A percentile compares a stretch with the other conserved stretches of the same genome.
These are phyloP conservation scores for Palythoa grandiflora DNA, from an alignment of 92 coral and sea anemone genomes.

Conservation along the genomic window DNA sequence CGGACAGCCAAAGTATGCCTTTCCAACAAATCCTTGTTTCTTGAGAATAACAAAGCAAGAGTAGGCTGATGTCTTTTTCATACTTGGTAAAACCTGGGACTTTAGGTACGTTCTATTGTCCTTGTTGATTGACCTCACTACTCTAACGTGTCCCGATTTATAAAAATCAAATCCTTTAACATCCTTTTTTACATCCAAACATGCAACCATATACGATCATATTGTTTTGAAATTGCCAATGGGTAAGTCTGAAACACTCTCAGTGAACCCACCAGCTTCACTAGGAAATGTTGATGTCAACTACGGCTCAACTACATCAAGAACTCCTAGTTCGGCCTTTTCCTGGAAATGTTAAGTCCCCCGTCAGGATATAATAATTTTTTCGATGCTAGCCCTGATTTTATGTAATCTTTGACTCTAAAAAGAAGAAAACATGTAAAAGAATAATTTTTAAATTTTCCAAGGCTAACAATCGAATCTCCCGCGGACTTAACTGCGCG, in stretches of 20 bases:
- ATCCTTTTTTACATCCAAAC: slow-evolving; percentile 46
- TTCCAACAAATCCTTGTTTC: slow-evolving; percentile 30
- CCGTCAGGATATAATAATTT: no score
- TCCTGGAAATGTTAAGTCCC: slow-evolving; percentile 10
- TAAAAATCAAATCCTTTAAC: slow-evolving; percentile 50
- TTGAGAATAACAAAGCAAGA: slow-evolving; percentile 36
- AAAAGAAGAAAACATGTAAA: no score
- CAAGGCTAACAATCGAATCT: no score
- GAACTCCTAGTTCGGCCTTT: slow-evolving; percentile 26
- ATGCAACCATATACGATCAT: slow-evolving; percentile 47
- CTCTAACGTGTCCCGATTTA: slow-evolving; percentile 43
- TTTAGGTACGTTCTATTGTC: slow-evolving; percentile 43
- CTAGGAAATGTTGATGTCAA: slow-evolving; percentile 11
- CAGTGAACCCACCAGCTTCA: slow-evolving; percentile 23
- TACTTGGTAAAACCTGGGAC: slow-evolving; percentile 56
- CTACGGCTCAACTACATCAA: slow-evolving; percentile 17
- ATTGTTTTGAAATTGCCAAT: slow-evolving; percentile 35
- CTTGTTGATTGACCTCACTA: slow-evolving; percentile 32
- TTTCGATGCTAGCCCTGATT: no score
- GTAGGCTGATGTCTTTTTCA: slow-evolving; percentile 51
- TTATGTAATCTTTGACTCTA: no score
- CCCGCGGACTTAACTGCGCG: no score
- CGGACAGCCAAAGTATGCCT: slow-evolving; percentile 55
- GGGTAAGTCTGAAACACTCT: slow-evolving; percentile 13
- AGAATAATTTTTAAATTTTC: no score